Evolutionary conservation across 2,888 invertebrate species (phyloP).

Genomic region (Leptura quadrifasciata): DNA sequence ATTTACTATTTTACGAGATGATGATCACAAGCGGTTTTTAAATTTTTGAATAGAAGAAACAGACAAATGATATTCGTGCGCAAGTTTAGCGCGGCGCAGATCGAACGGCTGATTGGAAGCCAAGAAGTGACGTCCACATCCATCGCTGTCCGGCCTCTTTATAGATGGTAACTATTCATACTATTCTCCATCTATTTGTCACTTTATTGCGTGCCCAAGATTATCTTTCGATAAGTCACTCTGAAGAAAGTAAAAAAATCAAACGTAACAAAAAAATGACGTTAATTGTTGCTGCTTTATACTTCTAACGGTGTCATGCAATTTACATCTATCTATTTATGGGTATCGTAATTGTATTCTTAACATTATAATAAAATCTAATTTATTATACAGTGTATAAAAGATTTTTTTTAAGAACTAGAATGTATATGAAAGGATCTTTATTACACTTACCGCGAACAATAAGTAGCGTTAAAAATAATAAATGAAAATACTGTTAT

Average conservation of each 20-base stretch:
- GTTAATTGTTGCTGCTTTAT: conserved; percentile 50
- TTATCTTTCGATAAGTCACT: conserved; percentile 58
- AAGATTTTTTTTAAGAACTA: conserved; percentile 44
- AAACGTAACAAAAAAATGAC: conserved; percentile 49
- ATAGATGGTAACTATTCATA: conserved; percentile 66
- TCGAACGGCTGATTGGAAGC: conserved; percentile 64
- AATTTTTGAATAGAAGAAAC: conserved; percentile 57
- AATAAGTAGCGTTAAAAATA: conserved; percentile 34
- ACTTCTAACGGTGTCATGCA: conserved; percentile 49
- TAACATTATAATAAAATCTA: conserved; percentile 49
- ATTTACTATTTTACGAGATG: conserved; percentile 17
- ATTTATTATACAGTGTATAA: conserved; percentile 45
- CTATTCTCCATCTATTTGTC: conserved; percentile 66
- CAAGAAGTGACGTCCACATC: conserved; percentile 66
- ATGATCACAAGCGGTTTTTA: conserved; percentile 48
- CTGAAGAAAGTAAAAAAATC: conserved; percentile 44
- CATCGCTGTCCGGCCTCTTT: conserved; percentile 65
- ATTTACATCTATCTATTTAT: conserved; percentile 53
- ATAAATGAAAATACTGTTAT: conserved; percentile 38
- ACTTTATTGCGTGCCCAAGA: conserved; percentile 65
- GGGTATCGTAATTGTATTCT: conserved; percentile 51
- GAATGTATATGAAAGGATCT: conserved; percentile 43
- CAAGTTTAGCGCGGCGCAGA: conserved; percentile 63
- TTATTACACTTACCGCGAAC: conserved; percentile 39
- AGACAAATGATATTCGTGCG: conserved; percentile 66